Evolutionary conservation across 2,113 vertebrate genomes (phyloP).

Genomic region (Myrmecobius fasciatus): DNA sequence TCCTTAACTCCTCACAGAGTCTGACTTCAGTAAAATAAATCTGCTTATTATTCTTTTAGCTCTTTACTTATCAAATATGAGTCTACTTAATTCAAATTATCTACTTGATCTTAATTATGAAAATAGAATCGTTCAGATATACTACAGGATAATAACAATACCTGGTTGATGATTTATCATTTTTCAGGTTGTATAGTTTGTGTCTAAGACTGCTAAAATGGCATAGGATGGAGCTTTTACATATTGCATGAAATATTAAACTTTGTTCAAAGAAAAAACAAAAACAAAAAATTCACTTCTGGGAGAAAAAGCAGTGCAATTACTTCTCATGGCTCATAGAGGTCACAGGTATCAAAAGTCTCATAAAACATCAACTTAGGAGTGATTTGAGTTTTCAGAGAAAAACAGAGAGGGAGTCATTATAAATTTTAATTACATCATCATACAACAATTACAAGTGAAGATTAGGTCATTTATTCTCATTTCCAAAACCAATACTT

Average conservation of each 20-base stretch:
- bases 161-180: background rate
- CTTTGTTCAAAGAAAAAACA: background rate
- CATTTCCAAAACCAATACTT: background rate
- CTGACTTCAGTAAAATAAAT: background rate
- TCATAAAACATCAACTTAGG: constrained; percentile 33
- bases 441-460: background rate
- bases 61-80: background rate
- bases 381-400: background rate
- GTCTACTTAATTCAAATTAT: background rate
- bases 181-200: background rate
- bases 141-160: background rate
- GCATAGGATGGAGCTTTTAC: background rate
- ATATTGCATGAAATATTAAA: background rate
- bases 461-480: background rate
- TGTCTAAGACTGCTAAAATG: background rate
- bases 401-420: background rate
- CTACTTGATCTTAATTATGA: background rate
- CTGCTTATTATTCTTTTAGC: background rate
- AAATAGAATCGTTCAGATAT: background rate
- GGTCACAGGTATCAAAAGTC: background rate
- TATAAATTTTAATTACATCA: background rate
- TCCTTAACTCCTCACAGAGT: background rate
- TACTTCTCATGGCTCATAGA: background rate
- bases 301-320: background rate
- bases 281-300: background rate